Percentiles rank a stretch among this genome's conserved stretches.
Conservation (phyloP, 2,113 vertebrate species). For the Spheniscus mendiculus region DNA sequence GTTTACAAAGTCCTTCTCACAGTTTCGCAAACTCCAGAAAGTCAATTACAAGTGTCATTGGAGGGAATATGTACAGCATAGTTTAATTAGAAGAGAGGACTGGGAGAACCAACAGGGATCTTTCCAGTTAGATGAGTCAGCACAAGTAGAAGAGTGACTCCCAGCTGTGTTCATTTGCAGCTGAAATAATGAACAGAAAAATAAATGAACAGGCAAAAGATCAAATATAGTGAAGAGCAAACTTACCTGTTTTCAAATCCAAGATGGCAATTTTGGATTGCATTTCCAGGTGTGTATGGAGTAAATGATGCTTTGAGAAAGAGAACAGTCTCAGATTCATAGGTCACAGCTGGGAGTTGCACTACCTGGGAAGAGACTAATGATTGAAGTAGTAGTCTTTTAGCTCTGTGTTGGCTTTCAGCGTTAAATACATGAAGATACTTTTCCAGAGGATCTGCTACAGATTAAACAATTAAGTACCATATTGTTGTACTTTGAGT, state of each 20-base stretch:
- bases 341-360: background rate
- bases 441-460: background rate
- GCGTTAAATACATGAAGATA: background rate
- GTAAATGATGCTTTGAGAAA: background rate
- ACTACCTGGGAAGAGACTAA: background rate
- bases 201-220: background rate
- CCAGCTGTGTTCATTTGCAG: background rate
- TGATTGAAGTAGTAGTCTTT: background rate
- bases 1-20: background rate
- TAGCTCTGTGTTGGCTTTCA: background rate
- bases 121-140: background rate
- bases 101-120: background rate
- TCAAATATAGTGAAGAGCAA: background rate
- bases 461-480: background rate
- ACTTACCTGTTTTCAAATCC: background rate
- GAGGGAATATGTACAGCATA: background rate
- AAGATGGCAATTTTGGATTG: background rate
- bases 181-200: background rate
- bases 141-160: background rate
- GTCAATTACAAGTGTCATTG: background rate
- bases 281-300: background rate
- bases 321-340: background rate
- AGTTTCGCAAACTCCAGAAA: background rate
- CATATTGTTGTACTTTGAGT: background rate
- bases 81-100: background rate